phyloP scores from a whole-genome alignment of 1,140 invertebrate genomes.

The Drosophila pandora region DNA sequence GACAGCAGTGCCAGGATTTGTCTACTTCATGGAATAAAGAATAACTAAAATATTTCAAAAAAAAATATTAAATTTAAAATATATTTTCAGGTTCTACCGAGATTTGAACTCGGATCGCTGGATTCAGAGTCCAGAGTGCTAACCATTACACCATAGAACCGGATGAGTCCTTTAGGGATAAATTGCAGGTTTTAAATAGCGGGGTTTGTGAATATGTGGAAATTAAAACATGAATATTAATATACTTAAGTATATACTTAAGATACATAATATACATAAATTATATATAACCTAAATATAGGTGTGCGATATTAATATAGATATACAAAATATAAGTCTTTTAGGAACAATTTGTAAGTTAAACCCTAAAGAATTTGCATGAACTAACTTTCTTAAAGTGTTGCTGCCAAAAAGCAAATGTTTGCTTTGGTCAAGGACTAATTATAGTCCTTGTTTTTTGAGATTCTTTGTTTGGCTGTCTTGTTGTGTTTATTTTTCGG shows the following conservation, averaged over 20 bases:
- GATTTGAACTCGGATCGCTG: constrained; percentile 95
- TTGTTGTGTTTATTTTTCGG: constrained; percentile 5
- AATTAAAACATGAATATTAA: too few relatives aligned
- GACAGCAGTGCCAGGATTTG: neutral
- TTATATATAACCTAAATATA: too few relatives aligned
- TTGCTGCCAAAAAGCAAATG: too few relatives aligned
- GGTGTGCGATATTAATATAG: too few relatives aligned
- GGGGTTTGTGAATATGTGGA: too few relatives aligned
- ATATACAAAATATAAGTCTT: too few relatives aligned
- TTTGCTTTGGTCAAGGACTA: neutral
- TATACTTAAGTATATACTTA: too few relatives aligned
- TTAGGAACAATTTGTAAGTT: neutral
- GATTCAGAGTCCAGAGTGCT: constrained; percentile 96
- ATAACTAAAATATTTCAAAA: neutral
- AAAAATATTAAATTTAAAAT: neutral
- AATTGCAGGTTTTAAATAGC: neutral
- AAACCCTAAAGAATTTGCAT: neutral
- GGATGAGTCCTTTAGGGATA: neutral
- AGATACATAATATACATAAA: too few relatives aligned
- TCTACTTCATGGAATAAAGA: neutral
- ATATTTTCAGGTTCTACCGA: constrained; percentile 89
- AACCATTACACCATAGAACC: constrained; percentile 95
- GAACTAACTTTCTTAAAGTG: neutral
- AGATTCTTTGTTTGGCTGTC: constrained; percentile 41
- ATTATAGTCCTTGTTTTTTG: neutral